phyloP scores from a whole-genome alignment of 2,888 invertebrate species.

The Ganaspis brasiliensis region DNA sequence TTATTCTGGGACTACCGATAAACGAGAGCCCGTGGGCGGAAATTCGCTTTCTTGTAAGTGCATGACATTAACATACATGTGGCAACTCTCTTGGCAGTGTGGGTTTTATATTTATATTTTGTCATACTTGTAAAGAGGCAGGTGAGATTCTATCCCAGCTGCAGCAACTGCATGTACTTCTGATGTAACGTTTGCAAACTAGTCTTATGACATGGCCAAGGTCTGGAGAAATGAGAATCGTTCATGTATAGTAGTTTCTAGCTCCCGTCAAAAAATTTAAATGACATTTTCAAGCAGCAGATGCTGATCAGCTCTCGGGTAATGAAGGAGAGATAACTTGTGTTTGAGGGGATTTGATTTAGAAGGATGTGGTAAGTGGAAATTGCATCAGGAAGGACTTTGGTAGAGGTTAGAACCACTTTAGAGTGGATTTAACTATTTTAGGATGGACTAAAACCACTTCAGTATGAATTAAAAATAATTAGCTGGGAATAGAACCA shows the following conservation, averaged over 20 bases:
- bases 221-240: not conserved
- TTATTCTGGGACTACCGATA: slow-evolving; percentile 42
- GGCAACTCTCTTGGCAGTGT: not conserved
- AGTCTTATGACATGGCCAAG: slow-evolving; percentile 11
- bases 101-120: slow-evolving; percentile 12
- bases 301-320: not conserved
- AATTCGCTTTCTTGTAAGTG: slow-evolving; percentile 63
- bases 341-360: no score
- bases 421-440: no score
- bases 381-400: no score
- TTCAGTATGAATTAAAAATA: no score
- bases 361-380: no score
- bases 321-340: not conserved
- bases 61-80: slow-evolving; percentile 40
- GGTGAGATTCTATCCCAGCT: slow-evolving; percentile 15
- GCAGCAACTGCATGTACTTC: not conserved
- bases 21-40: slow-evolving; percentile 59
- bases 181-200: slow-evolving; percentile 9
- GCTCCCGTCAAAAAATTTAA: not conserved
- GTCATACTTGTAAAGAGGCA: not conserved
- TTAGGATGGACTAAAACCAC: no score
- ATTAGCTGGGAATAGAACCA: no score
- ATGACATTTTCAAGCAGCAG: not conserved
- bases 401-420: no score
- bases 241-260: not conserved